Evolutionary conservation across 1,140 invertebrate species (phyloP).

Genomic region (Leguminivora glycinivorella): DNA sequence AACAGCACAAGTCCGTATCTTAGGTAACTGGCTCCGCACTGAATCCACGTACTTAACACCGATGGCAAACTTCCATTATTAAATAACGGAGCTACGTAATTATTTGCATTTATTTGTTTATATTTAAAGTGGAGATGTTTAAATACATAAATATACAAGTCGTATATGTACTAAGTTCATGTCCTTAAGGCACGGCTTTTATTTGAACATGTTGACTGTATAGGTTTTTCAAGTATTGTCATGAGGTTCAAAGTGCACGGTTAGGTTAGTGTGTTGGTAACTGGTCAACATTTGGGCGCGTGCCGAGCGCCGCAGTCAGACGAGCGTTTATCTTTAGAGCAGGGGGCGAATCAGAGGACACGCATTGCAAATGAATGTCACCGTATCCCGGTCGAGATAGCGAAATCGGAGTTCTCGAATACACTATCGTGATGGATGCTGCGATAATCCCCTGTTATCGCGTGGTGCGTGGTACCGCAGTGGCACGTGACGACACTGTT

Average conservation of each 20-base stretch:
- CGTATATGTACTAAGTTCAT: too few species aligned
- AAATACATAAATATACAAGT: too few species aligned
- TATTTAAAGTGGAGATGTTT: background rate
- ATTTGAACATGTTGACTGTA: background rate
- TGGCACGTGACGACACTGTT: slow-evolving; percentile 12
- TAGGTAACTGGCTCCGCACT: background rate
- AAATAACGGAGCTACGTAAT: background rate
- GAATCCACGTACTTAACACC: background rate
- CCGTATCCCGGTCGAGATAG: slow-evolving; percentile 23
- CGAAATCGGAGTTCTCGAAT: slow-evolving; percentile 13
- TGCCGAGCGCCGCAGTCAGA: slow-evolving; percentile 42
- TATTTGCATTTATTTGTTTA: background rate
- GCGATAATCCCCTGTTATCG: slow-evolving; percentile 15
- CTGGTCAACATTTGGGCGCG: slow-evolving; percentile 45
- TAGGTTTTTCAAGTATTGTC: background rate
- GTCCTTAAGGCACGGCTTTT: background rate
- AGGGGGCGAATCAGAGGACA: slow-evolving; percentile 47
- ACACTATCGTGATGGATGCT: slow-evolving; percentile 11
- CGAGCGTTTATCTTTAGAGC: slow-evolving; percentile 56
- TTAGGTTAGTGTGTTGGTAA: background rate
- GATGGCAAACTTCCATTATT: background rate
- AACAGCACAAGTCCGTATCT: background rate
- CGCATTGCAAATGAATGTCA: slow-evolving; percentile 47
- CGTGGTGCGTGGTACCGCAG: background rate
- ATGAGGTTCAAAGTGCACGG: slow-evolving; percentile 4